Evolutionary conservation across 2,113 vertebrate species (phyloP), one percentile per base, ranked within the genome.

Genomic region (Podarcis raffonei): DNA sequence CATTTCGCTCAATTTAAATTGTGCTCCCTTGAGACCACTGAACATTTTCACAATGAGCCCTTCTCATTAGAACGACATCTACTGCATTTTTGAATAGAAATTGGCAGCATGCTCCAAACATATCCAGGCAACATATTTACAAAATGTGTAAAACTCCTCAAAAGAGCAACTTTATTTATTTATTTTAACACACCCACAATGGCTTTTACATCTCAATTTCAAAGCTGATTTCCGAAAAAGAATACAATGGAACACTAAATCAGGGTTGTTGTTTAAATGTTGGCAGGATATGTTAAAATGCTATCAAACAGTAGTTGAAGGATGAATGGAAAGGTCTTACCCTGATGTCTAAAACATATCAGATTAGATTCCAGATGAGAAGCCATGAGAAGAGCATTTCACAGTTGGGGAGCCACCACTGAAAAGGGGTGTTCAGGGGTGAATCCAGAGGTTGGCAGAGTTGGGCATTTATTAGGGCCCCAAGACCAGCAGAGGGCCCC

Each of bases 51-150:
- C 83, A 1, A 18, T 74, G 86, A 93, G 93, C 42, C 15, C 32
- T 9, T 85, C 32, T 37, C 91, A 94, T 94, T 94, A 93, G 94
- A 94, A 93, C 94, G 92, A 80, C 93, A 92, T 93, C 88, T 93
- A 77, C 91, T 93, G 90, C 92, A 53, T 87, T 87, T 95, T 90
- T 76, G 85, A 37, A 90, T 65, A 92, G 82, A 95, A 92, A 94
- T 39, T 39, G 66, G 22, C 85, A 88, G 4, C 59, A 3, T 23
- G 1, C 30, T 66, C 53, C 27, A 81, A 77, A 83, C 42, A 18
- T 65, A 65, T 42, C 35, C 65, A 5, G 0, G 0, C n/a, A 75
- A 68, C 18, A 1, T 1, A 23, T 9, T n/a, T 32, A 65, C 2
- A 5, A 71, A 77, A 2, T 0, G 48, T 27, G 53, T 53, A 57